Conservation (phyloP, 2,888 invertebrate species). For the Hirtodrosophila duncani region DNA sequence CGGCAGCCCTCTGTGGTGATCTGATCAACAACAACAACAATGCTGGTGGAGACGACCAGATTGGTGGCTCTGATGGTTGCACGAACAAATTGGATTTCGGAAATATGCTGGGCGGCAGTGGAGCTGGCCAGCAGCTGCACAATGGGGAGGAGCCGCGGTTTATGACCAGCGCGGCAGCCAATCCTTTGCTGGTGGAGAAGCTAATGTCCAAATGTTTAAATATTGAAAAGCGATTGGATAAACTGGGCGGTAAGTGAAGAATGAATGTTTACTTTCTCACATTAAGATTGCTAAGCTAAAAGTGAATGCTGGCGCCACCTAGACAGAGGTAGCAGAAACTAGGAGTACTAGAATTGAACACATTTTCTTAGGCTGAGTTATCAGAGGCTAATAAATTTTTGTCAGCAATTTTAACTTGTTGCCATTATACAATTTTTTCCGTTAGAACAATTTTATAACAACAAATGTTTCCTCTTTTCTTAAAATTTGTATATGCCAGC, state of each 20-base stretch:
- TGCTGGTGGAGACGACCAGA: constrained; percentile 6
- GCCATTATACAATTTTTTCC: no score
- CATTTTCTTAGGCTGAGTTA: no score
- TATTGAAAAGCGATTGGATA: constrained; percentile 73
- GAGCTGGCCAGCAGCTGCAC: constrained; percentile 24
- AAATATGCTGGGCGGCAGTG: constrained; percentile 19
- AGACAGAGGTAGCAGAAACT: no score
- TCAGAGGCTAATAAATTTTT: no score
- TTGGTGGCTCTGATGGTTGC: constrained; percentile 14
- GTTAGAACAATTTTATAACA: no score
- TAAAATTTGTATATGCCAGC: no score
- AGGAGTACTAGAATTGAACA: no score
- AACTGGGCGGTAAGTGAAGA: constrained; percentile 46
- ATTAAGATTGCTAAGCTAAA: no score
- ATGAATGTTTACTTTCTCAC: not conserved
- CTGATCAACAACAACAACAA: constrained; percentile 53
- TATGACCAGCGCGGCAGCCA: constrained; percentile 83
- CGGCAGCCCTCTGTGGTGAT: constrained; percentile 49
- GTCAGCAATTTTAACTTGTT: no score
- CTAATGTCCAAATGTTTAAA: constrained; percentile 81
- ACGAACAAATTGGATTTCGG: constrained; percentile 35
- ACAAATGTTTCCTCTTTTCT: no score
- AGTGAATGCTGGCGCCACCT: no score
- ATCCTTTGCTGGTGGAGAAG: constrained; percentile 91
- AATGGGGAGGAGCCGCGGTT: constrained; percentile 57